phyloP scores from a whole-genome alignment of 2,888 invertebrate genomes.

The Erynnis tages region DNA sequence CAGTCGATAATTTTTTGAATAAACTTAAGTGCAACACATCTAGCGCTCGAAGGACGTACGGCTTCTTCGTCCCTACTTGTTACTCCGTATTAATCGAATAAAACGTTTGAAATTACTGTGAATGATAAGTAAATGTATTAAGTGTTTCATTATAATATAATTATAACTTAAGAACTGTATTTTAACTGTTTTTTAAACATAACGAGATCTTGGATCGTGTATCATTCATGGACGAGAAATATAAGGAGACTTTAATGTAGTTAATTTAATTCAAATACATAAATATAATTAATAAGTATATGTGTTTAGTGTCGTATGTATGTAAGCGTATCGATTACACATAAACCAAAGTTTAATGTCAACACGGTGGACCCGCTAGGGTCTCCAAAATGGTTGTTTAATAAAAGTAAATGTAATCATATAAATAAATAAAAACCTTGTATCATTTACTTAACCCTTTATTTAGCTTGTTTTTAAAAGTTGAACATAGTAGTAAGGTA shows the following conservation, averaged over 20 bases:
- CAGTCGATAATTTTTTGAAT: constrained; percentile 10
- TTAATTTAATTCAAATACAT: constrained; percentile 49
- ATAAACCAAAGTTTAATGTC: constrained; percentile 41
- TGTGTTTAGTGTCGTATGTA: constrained; percentile 50
- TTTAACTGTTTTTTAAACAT: constrained; percentile 59
- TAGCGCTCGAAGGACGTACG: constrained; percentile 32
- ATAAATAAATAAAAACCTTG: constrained; percentile 12
- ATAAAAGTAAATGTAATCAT: constrained; percentile 28
- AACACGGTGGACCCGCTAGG: not conserved
- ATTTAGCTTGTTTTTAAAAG: not conserved
- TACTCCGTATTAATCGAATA: constrained; percentile 55
- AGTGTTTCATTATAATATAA: constrained; percentile 58
- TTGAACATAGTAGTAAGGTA: not conserved
- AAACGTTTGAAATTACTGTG: constrained; percentile 43
- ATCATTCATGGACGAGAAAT: constrained; percentile 36
- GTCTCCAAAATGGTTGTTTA: constrained; percentile 24
- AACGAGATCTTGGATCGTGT: constrained; percentile 37
- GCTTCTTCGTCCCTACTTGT: constrained; percentile 47
- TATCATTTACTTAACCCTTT: constrained; percentile 21
- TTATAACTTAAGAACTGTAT: constrained; percentile 48
- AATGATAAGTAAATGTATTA: constrained; percentile 60
- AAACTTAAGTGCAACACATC: constrained; percentile 29
- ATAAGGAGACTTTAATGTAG: constrained; percentile 65
- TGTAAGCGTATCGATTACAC: constrained; percentile 36
- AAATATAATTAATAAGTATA: constrained; percentile 41